Evolutionary conservation across 1,140 invertebrate species (phyloP).

Genomic region (Pseudomyrmex concolor): DNA sequence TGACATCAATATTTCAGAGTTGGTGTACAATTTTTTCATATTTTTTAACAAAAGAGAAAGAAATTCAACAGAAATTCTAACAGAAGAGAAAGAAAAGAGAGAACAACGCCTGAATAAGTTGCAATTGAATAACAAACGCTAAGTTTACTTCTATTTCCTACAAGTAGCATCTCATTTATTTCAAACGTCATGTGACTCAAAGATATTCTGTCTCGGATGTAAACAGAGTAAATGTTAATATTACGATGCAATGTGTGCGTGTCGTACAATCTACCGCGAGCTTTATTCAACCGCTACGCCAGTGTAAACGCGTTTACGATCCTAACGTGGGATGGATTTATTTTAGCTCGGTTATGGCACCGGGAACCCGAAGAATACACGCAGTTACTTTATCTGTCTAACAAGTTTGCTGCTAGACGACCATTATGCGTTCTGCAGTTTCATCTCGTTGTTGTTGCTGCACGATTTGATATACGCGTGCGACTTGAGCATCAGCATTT

Average conservation of each 20-base stretch:
- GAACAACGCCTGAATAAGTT: constrained; percentile 1
- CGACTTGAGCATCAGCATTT: constrained; percentile 21
- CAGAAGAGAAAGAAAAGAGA: too few species aligned
- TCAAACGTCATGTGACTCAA: neutral
- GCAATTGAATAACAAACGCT: constrained; percentile 4
- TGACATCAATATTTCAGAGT: neutral
- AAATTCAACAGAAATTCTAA: too few species aligned
- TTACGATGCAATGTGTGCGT: constrained; percentile 34
- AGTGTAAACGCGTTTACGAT: constrained; percentile 71
- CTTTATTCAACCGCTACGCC: constrained; percentile 59
- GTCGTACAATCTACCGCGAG: constrained; percentile 2
- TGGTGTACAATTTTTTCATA: too few species aligned
- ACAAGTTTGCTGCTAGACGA: constrained; percentile 43
- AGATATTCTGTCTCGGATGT: neutral
- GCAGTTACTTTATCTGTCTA: neutral
- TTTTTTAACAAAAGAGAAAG: too few species aligned
- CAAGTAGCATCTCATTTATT: neutral
- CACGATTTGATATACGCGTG: constrained; percentile 55
- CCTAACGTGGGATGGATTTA: constrained; percentile 70
- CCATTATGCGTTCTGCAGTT: constrained; percentile 56
- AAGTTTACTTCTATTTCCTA: neutral
- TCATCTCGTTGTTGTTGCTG: neutral
- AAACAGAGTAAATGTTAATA: constrained; percentile 52
- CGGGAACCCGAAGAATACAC: constrained; percentile 13
- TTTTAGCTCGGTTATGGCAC: constrained; percentile 63